phyloP scores from a whole-genome alignment of 2,888 invertebrate species.

The Macropis europaea region DNA sequence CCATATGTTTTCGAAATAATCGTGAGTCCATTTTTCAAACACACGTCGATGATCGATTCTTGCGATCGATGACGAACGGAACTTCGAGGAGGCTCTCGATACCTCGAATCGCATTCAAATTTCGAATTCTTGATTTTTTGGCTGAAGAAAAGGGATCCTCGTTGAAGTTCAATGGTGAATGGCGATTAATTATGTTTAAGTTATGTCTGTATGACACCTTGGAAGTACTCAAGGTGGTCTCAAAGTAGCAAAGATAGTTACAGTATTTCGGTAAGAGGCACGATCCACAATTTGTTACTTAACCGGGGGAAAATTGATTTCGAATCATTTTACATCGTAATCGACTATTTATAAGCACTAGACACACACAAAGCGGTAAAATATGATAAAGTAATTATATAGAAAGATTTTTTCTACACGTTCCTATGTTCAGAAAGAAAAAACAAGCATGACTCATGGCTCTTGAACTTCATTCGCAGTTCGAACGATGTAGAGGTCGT shows the following conservation, averaged over 20 bases:
- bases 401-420: constrained; percentile 29
- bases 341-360: constrained; percentile 47
- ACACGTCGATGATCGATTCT: constrained; percentile 10
- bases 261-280: constrained; percentile 52
- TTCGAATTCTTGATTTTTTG: background rate
- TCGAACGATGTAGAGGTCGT: too few relatives aligned
- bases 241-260: constrained; percentile 39
- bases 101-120: constrained; percentile 4
- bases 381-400: constrained; percentile 17
- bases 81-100: background rate
- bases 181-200: constrained; percentile 31
- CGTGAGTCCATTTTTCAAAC: background rate
- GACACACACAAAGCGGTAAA: constrained; percentile 14
- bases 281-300: constrained; percentile 57
- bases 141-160: constrained; percentile 5
- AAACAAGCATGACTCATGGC: too few relatives aligned
- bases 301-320: constrained; percentile 44
- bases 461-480: too few relatives aligned
- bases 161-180: constrained; percentile 13
- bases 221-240: constrained; percentile 13
- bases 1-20: background rate
- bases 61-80: constrained; percentile 6
- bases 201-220: constrained; percentile 21
- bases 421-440: background rate
- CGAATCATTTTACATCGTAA: constrained; percentile 35